These are phyloP conservation scores for Drosophila bunnanda DNA, from an alignment of 2,888 invertebrate species.

Conservation along the genomic window DNA sequence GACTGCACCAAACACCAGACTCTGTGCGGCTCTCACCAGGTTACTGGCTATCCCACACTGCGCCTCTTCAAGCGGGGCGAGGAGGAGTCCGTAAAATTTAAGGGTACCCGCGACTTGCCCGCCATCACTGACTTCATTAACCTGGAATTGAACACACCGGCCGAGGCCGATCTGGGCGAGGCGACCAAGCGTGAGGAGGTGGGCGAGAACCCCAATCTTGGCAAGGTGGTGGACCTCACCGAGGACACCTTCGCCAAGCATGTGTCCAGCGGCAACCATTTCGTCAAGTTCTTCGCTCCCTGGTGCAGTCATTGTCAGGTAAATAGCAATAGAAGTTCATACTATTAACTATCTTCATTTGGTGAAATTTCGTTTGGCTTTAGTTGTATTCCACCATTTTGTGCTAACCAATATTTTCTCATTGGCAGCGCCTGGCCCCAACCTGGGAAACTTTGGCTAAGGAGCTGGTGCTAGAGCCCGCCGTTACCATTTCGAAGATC, in stretches of 20 bases:
- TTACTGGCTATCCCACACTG: constrained; percentile 93
- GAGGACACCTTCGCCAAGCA: constrained; percentile 91
- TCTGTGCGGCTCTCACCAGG: constrained; percentile 91
- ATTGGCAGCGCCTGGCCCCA: constrained; percentile 89
- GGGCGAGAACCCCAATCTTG: constrained; percentile 53
- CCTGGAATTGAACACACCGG: constrained; percentile 86
- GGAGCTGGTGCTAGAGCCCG: constrained; percentile 88
- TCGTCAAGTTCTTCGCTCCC: constrained; percentile 96
- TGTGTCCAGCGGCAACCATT: constrained; percentile 90
- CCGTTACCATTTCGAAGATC: constrained; percentile 91
- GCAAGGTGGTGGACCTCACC: constrained; percentile 88
- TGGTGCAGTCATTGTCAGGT: constrained; percentile 96
- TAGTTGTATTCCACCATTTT: background rate
- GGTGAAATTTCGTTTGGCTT: background rate
- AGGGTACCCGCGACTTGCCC: constrained; percentile 91
- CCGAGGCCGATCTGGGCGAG: constrained; percentile 50
- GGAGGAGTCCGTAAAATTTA: constrained; percentile 89
- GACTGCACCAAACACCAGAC: constrained; percentile 92
- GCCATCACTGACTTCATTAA: constrained; percentile 91
- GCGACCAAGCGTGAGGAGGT: constrained; percentile 22
- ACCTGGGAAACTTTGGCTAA: constrained; percentile 93
- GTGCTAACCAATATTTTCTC: background rate
- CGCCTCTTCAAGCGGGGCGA: constrained; percentile 91
- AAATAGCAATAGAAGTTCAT: constrained; percentile 43
- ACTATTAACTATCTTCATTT: background rate